Base-by-base conservation (phyloP, 2,888 invertebrate species). In the Pharmacophagus antenor region DNA sequence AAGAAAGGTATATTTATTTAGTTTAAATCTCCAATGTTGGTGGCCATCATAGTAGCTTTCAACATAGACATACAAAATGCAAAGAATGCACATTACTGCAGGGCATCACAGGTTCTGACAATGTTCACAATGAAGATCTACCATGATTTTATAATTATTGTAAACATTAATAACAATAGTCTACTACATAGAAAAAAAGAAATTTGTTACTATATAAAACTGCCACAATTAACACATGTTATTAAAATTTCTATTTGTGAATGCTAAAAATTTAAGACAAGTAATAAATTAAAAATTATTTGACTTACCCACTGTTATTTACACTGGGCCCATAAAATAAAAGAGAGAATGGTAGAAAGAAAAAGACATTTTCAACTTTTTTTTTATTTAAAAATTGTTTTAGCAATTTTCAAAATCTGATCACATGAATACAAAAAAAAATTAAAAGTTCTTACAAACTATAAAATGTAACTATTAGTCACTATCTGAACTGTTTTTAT, bases 401-500 rank as follows among this genome's bases (percentile, higher is more conserved):
- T n/a, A n/a, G n/a, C 37, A n/a, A 6, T 37, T 37, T n/a, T 2
- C 15, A 37, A 37, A n/a, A 37, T n/a, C 37, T n/a, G n/a, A n/a
- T 37, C 37, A 37, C 37, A 37, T 37, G 8, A 44, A 44, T 5
- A 20, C 7, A 5, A 20, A 44, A 18, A n/a, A 20, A 44, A 44
- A 44, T n/a, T 18, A 10, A 41, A n/a, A 2, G 2, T n/a, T 37
- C 37, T 37, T 37, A 42, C 8, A 44, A 20, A 18, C n/a, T 44
- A 5, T 20, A 44, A n/a, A 2, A 7, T 44, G 17, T 8, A 6
- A 8, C 42, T 44, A 5, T 23, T 79, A 91, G 67, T 91, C 91
- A 83, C 89, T 91, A 50, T 91, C 91, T 20, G 92, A 91, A 71
- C 93, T 93, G 47, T 92, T 90, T 53, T 92, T 92, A 25, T 92